These are phyloP conservation scores for Pipa parva DNA, from an alignment of 2,113 vertebrate species.

Conservation along the genomic window DNA sequence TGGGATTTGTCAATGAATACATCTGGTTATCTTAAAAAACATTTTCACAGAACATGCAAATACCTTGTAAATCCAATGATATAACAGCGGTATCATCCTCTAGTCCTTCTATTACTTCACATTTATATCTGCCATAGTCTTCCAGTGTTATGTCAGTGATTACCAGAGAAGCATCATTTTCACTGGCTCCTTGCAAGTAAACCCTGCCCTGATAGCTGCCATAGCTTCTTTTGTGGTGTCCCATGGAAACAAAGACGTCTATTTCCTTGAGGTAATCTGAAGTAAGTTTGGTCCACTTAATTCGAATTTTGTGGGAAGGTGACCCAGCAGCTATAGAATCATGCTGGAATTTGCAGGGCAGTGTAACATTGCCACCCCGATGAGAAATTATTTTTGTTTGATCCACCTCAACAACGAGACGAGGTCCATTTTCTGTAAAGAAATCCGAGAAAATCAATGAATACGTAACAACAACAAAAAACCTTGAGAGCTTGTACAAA, in stretches of 20 bases:
- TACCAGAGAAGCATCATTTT: conserved; percentile 75
- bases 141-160: conserved; percentile 71
- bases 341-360: conserved; percentile 76
- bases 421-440: conserved; percentile 72
- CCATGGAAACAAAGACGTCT: conserved; percentile 83
- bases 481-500: not conserved
- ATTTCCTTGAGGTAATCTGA: conserved; percentile 73
- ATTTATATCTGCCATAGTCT: conserved; percentile 82
- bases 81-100: conserved; percentile 72
- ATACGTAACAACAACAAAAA: not conserved
- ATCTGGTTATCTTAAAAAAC: not conserved
- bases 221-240: conserved; percentile 76
- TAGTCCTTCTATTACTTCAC: conserved; percentile 81
- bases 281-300: conserved; percentile 89
- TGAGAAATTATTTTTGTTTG: conserved; percentile 71
- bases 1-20: no score
- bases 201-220: conserved; percentile 72
- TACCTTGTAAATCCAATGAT: conserved; percentile 73
- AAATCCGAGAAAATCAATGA: not conserved
- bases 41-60: not conserved
- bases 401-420: conserved; percentile 76
- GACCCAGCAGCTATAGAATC: conserved; percentile 56
- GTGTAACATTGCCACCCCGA: conserved; percentile 75
- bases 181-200: conserved; percentile 61
- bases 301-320: conserved; percentile 64